Base-by-base conservation (phyloP, 1,140 invertebrate genomes). In the Pectinophora gossypiella region DNA sequence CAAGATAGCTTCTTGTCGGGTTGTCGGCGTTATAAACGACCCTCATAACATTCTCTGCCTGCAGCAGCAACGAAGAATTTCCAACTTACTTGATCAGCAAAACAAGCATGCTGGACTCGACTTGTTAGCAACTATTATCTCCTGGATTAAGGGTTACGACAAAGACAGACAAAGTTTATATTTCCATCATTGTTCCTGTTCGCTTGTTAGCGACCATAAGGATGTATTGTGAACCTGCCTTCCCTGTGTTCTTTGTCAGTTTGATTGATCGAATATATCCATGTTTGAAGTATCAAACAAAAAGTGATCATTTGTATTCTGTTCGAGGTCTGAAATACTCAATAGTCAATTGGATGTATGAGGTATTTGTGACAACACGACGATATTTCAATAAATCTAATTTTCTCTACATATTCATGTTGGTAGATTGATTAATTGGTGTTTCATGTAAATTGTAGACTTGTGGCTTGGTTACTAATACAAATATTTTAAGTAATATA, bases 91-190 rank as follows among this genome's bases (percentile, higher is more conserved):
- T 72, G 64, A 76, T 72, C 70, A 75, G 56, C 51, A 72, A 76
- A 65, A 68, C 76, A 72, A 80, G 75, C 72, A 75, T 66, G 61
- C 57, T 64, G 63, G 47, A 67, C 67, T 59, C 56, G 59, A 64
- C 67, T 73, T 68, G 72, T 75, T 76, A 65, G 49, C 49, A 76
- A 72, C 78, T 82, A 73, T 79, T 77, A 82, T 77, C 72, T 62
- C 51, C 51, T 49, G 67, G 68, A 69, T 69, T 72, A 81, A 61
- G 64, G n/a, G 55, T 49, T 49, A 56, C 58, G 59, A 69, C 56
- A 63, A 66, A 66, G 59, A 44, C 42, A 51, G 60, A 56, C 35
- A 32, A 54, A 54, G 42, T 60, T 66, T 63, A 38, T 38, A 38
- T 38, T 38, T 27, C 5, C 23, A 6, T 5, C 12, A 40, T 15